Conservation (phyloP, 2,888 invertebrate species). For the Hedychridium roseum region DNA sequence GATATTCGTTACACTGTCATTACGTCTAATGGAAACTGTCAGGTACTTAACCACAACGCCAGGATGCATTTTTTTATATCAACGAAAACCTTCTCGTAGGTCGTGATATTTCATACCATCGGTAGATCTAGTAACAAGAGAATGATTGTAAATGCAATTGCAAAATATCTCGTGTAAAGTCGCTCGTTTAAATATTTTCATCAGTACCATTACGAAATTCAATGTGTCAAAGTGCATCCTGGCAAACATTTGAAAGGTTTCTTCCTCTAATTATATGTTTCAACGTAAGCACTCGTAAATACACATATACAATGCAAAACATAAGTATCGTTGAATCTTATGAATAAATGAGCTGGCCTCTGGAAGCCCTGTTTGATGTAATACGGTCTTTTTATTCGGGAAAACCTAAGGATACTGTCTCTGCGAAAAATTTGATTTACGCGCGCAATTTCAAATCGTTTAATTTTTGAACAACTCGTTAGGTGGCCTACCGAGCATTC, state of each 20-base stretch:
- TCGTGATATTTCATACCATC: too few relatives aligned
- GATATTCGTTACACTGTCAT: too few relatives aligned
- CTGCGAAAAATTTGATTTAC: neutral
- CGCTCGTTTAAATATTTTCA: too few relatives aligned
- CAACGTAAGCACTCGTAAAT: constrained; percentile 19
- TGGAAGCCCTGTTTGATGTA: constrained; percentile 35
- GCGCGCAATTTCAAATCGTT: too few relatives aligned
- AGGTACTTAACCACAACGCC: constrained; percentile 24
- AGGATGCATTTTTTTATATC: constrained; percentile 22
- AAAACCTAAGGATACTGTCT: neutral
- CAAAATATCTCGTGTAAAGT: too few relatives aligned
- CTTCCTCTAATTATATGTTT: constrained; percentile 14
- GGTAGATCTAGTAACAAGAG: too few relatives aligned
- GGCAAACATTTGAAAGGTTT: constrained; percentile 11
- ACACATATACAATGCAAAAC: constrained; percentile 19
- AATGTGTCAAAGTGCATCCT: constrained; percentile 9
- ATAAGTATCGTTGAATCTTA: constrained; percentile 23
- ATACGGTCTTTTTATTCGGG: neutral
- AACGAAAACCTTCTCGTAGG: too few relatives aligned
- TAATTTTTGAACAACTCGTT: too few relatives aligned
- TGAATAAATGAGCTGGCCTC: constrained; percentile 38
- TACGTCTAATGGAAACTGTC: too few relatives aligned
- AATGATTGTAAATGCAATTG: too few relatives aligned
- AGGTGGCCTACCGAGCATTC: too few relatives aligned
- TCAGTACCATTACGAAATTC: constrained; percentile 3